phyloP scores from a whole-genome alignment of 2,113 vertebrate species.

The Pontoporia blainvillei region DNA sequence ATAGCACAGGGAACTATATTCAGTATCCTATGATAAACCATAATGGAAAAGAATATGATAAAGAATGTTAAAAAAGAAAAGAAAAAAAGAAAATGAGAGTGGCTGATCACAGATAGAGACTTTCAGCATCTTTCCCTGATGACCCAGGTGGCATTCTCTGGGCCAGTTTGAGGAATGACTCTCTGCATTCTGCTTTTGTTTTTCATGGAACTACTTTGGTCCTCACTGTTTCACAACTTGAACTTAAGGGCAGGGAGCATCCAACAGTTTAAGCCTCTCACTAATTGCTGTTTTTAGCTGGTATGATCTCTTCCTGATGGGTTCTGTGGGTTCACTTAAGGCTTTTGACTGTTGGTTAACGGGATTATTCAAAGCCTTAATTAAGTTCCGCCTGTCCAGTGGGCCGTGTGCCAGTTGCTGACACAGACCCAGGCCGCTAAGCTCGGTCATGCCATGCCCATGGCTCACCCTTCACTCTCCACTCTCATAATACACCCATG shows the following conservation, averaged over 20 bases:
- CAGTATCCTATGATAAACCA: too few species aligned
- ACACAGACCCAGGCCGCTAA: background rate
- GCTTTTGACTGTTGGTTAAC: conserved; percentile 42
- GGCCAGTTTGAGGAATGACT: background rate
- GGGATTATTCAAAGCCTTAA: conserved; percentile 47
- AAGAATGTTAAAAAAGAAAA: too few species aligned
- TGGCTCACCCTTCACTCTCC: background rate
- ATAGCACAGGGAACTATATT: too few species aligned
- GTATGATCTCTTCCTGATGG: conserved; percentile 17
- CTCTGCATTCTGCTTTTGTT: background rate
- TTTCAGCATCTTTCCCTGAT: background rate
- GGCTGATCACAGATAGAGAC: background rate
- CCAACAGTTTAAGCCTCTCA: background rate
- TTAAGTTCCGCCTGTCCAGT: conserved; percentile 2
- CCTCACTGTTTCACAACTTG: background rate
- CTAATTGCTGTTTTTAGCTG: conserved; percentile 49
- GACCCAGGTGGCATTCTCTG: background rate
- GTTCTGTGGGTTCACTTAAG: conserved; percentile 36
- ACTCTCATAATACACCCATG: background rate
- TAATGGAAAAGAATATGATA: too few species aligned
- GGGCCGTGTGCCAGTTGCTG: conserved; percentile 34
- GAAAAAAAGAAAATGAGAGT: background rate
- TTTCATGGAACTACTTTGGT: background rate
- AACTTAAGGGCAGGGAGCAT: background rate
- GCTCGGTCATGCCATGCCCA: background rate